A percentile compares a stretch with the other conserved stretches of the same genome.
Evolutionary conservation across 92 coral and sea anemone genomes (phyloP).

Genomic region (Micromussa lordhowensis): DNA sequence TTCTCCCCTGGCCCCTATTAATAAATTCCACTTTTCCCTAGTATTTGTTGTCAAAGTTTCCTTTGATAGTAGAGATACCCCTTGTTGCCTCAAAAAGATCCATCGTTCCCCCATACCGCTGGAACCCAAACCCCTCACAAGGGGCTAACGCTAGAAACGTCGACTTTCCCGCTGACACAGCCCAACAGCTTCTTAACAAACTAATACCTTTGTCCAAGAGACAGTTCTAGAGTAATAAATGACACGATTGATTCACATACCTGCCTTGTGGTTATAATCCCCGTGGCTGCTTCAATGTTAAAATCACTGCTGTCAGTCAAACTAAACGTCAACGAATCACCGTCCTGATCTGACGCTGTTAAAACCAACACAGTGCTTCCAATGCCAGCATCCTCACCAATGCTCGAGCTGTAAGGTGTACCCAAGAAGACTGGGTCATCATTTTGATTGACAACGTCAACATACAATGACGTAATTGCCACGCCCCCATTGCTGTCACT

Average conservation of each 20-base stretch:
- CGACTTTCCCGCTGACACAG: too few relatives aligned
- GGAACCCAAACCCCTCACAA: too few relatives aligned
- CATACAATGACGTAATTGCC: slow-evolving; percentile 50
- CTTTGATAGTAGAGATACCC: too few relatives aligned
- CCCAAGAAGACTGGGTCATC: slow-evolving; percentile 68
- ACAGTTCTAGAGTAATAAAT: background rate
- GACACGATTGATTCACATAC: background rate
- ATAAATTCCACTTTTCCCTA: too few relatives aligned
- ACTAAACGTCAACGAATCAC: slow-evolving; percentile 43
- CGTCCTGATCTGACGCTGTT: slow-evolving; percentile 65
- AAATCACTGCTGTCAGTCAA: slow-evolving; percentile 48
- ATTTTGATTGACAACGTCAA: slow-evolving; percentile 67
- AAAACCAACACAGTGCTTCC: slow-evolving; percentile 53
- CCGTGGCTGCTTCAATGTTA: slow-evolving; percentile 47
- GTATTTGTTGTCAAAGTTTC: too few relatives aligned
- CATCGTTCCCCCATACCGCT: too few relatives aligned
- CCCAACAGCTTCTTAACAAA: too few relatives aligned
- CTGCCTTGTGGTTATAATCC: slow-evolving; percentile 48
- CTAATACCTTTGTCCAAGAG: too few relatives aligned
- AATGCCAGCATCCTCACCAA: slow-evolving; percentile 47
- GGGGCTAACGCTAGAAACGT: too few relatives aligned
- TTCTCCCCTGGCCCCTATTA: too few relatives aligned
- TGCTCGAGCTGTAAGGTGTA: slow-evolving; percentile 60
- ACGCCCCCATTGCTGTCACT: slow-evolving; percentile 47
- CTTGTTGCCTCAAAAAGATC: too few relatives aligned